Evolutionary conservation across 2,113 vertebrate species (phyloP), one percentile per base, ranked within the genome.

Genomic region (Caranx melampygus): DNA sequence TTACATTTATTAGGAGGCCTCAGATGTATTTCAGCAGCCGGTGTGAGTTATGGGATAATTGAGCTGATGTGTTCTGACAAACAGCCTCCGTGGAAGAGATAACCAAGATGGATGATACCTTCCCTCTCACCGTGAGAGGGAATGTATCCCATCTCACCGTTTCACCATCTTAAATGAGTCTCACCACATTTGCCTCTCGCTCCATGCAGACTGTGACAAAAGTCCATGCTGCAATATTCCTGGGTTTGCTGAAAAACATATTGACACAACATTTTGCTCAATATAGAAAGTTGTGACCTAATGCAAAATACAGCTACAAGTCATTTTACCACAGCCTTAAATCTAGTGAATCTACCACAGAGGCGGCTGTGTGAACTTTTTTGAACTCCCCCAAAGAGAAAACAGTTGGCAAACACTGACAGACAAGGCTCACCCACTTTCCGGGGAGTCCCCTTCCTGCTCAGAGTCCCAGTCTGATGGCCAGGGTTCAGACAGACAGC

Each of bases 401-500:
- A 57, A 54, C 7, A 54, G 51, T 70, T 63, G 5, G 15, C 15
- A 37, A 68, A 4, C 52, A 4, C 57, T 42, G 14, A 11, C 3
- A 69, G 47, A 31, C 44, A 51, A 49, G 21, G 11, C 58, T 80
- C 55, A 61, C 47, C 72, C 80, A 44, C 63, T 52, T 62, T 63
- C 21, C 20, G 60, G 75, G 81, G 66, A 79, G 44, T 69, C 67
- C 67, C 72, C 59, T 65, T 60, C 61, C 60, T 6, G 37, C 59
- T 62, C 66, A 33, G n/a, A 40, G 33, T 82, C 82, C 58, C 76
- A 55, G 70, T 75, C 65, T 63, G 60, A 79, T 35, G 71, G 44
- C 60, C 79, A 81, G 78, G 78, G 90, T 80, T 89, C 87, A 89
- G 72, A 76, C 12, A 1, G 74, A 82, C 91, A 91, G 91, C 88